Conservation (phyloP, 2,113 vertebrate species). For the Podocnemis expansa region DNA sequence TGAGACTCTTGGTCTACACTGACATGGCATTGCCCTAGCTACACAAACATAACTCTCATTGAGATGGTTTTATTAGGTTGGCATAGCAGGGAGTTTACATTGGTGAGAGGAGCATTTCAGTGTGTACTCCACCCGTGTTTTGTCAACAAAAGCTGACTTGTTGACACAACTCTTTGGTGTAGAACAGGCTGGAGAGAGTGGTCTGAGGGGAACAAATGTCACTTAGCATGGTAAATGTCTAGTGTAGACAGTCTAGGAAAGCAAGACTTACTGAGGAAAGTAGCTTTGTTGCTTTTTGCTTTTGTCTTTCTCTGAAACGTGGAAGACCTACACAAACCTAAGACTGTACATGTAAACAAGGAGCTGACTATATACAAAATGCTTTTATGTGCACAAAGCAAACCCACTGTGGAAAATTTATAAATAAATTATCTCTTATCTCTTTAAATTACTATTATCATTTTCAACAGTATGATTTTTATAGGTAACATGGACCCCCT, state of each 20-base stretch:
- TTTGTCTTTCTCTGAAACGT: not conserved
- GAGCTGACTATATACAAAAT: not conserved
- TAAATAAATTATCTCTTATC: not conserved
- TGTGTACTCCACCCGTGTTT: no score
- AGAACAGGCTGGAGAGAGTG: not conserved
- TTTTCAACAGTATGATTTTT: not conserved
- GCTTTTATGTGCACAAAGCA: not conserved
- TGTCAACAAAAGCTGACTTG: no score
- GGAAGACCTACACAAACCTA: not conserved
- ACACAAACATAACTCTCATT: no score
- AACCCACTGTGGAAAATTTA: not conserved
- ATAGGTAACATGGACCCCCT: not conserved
- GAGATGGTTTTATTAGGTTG: no score
- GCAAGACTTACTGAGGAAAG: not conserved
- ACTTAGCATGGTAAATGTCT: not conserved
- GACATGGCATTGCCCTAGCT: no score
- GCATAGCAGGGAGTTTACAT: no score
- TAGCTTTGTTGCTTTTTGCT: not conserved
- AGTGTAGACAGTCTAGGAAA: not conserved
- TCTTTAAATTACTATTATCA: not conserved
- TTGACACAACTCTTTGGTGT: no score
- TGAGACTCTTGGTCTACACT: no score
- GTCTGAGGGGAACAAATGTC: not conserved
- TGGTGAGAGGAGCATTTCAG: no score
- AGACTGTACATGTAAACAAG: not conserved